Evolutionary conservation across 2,888 invertebrate genomes (phyloP).

Genomic region (Nomada fabriciana): DNA sequence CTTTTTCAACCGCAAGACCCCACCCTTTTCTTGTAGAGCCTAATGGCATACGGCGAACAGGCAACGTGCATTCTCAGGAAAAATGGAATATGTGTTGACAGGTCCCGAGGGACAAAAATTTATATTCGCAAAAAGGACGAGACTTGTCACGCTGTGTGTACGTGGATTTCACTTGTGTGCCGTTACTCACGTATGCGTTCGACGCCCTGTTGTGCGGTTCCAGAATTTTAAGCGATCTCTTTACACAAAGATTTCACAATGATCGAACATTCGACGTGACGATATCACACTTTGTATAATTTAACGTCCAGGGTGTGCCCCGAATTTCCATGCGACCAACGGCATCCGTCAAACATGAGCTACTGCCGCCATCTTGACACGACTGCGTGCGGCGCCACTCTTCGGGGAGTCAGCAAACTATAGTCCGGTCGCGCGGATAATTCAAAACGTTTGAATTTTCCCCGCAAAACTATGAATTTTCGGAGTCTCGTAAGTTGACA

Average conservation of each 20-base stretch:
- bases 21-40: constrained; percentile 48
- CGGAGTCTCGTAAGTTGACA: neutral
- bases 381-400: constrained; percentile 38
- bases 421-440: constrained; percentile 9
- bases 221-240: constrained; percentile 46
- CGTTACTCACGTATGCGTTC: constrained; percentile 72
- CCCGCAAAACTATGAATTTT: neutral
- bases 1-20: constrained; percentile 54
- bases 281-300: constrained; percentile 62
- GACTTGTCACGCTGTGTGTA: constrained; percentile 49
- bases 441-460: constrained; percentile 15
- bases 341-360: constrained; percentile 80
- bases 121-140: constrained; percentile 23
- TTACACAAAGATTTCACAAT: constrained; percentile 45
- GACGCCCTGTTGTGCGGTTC: constrained; percentile 38
- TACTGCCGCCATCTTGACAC: constrained; percentile 78
- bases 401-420: constrained; percentile 7
- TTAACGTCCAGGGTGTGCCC: constrained; percentile 75
- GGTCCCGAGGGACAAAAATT: constrained; percentile 30
- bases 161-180: constrained; percentile 33
- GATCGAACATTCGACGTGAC: constrained; percentile 34
- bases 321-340: constrained; percentile 73
- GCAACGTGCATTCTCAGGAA: constrained; percentile 52
- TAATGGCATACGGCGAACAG: constrained; percentile 22
- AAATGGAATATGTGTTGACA: constrained; percentile 37